Evolutionary conservation across 2,797 vertebrate genomes (phyloP).

Genomic region (Pangasius macronema): DNA sequence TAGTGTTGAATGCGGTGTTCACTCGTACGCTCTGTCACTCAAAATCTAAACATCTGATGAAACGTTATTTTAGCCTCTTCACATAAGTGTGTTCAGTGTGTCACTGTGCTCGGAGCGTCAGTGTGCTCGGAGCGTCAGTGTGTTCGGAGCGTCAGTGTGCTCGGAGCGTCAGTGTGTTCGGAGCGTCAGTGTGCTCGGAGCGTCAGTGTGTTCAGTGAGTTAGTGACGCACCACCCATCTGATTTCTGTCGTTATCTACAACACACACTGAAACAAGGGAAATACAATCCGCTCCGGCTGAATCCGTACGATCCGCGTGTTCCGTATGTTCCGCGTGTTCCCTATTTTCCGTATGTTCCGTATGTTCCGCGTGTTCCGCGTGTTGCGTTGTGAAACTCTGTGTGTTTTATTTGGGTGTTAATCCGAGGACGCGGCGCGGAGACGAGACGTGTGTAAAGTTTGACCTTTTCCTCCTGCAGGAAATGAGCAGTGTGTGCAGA

Average conservation of each 20-base stretch:
- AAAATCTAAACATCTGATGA: background rate
- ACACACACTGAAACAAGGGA: background rate
- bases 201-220: background rate
- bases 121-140: too few relatives aligned
- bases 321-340: too few relatives aligned
- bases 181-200: background rate
- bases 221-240: background rate
- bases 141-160: too few relatives aligned
- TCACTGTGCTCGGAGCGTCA: too few relatives aligned
- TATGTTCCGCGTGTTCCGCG: background rate
- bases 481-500: conserved; percentile 3
- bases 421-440: background rate
- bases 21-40: background rate
- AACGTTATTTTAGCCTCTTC: too few relatives aligned
- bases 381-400: background rate
- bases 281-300: background rate
- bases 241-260: background rate
- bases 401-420: background rate
- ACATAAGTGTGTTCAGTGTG: background rate
- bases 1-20: too few relatives aligned
- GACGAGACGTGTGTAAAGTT: background rate
- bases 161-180: too few relatives aligned
- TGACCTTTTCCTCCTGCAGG: conserved; percentile 19
- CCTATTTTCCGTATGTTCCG: too few relatives aligned
- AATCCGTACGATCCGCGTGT: too few relatives aligned